These are phyloP conservation scores for Catharus minimus DNA, from an alignment of 2,113 vertebrate species.

Conservation along the genomic window DNA sequence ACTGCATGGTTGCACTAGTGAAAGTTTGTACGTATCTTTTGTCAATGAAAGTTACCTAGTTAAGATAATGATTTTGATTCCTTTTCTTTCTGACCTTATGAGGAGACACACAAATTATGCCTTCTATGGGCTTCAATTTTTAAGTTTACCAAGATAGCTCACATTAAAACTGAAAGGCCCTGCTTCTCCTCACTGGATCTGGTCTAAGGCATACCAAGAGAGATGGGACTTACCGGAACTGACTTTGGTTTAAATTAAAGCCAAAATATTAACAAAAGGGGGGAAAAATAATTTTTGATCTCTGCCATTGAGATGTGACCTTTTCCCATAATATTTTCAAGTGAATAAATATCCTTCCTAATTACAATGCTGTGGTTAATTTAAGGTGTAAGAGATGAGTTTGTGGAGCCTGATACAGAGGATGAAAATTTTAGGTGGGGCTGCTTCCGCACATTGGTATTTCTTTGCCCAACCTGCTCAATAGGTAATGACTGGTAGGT, in stretches of 20 bases:
- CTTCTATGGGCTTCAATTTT: background rate
- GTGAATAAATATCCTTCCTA: background rate
- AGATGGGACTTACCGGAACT: background rate
- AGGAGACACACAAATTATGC: background rate
- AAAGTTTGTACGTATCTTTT: background rate
- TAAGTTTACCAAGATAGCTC: background rate
- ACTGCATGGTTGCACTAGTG: background rate
- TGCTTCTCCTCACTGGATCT: background rate
- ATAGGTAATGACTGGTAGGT: background rate
- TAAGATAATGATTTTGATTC: background rate
- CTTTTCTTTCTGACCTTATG: background rate
- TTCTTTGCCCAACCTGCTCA: background rate
- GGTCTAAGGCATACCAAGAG: background rate
- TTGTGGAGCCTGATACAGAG: background rate
- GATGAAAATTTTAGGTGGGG: background rate
- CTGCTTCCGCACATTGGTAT: background rate
- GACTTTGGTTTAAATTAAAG: background rate
- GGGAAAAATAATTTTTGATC: background rate
- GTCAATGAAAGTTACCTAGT: background rate
- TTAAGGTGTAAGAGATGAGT: background rate
- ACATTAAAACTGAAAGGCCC: background rate
- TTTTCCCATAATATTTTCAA: background rate
- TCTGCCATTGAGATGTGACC: background rate
- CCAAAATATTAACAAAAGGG: background rate
- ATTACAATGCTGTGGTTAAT: background rate